Percentiles rank a stretch among this genome's conserved stretches.
Conservation (phyloP, 2,888 invertebrate genomes). For the Dendrolimus houi region DNA sequence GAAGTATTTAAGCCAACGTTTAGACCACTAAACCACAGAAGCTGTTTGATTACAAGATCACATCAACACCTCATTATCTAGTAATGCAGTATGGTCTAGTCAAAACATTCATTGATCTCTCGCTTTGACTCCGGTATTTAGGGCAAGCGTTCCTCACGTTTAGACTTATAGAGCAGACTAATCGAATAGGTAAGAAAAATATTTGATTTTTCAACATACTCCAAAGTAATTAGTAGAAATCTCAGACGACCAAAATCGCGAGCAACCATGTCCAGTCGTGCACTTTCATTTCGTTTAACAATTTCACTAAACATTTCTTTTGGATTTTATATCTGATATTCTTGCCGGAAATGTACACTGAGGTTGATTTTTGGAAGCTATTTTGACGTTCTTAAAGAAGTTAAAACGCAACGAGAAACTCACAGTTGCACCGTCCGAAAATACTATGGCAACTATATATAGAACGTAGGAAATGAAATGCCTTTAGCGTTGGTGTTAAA, state of each 20-base stretch:
- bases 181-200: constrained; percentile 34
- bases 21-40: too few relatives aligned
- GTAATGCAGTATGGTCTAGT: not conserved
- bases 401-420: constrained; percentile 42
- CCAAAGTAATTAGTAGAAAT: constrained; percentile 42
- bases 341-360: not conserved
- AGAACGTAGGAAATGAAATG: constrained; percentile 27
- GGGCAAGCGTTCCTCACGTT: constrained; percentile 36
- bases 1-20: too few relatives aligned
- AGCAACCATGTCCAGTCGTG: constrained; percentile 7
- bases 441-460: constrained; percentile 50
- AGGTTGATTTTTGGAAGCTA: constrained; percentile 15
- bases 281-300: constrained; percentile 41
- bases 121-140: constrained; percentile 38
- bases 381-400: constrained; percentile 22
- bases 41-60: too few relatives aligned
- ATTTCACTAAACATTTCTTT: not conserved
- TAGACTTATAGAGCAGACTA: constrained; percentile 1
- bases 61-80: too few relatives aligned
- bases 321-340: not conserved
- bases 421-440: constrained; percentile 56
- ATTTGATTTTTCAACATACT: constrained; percentile 46
- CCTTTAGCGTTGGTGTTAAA: constrained; percentile 9
- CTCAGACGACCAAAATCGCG: constrained; percentile 2
- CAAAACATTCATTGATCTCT: not conserved